Percentiles rank a stretch among this genome's conserved stretches.
Evolutionary conservation across 2,113 vertebrate genomes (phyloP).

Genomic region (Miniopterus natalensis): DNA sequence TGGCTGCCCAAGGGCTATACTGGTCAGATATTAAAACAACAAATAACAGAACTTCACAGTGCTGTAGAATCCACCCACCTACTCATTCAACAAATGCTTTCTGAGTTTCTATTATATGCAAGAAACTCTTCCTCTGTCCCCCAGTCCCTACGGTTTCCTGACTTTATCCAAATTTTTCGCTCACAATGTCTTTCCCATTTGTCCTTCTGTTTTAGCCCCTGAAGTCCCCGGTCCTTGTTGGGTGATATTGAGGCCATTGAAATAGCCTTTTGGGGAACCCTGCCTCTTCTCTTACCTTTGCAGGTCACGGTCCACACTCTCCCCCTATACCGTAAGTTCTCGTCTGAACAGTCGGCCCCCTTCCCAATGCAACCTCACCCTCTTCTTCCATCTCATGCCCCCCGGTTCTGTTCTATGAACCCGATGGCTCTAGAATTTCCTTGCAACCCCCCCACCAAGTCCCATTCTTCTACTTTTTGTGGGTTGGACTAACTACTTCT

Average conservation of each 20-base stretch:
- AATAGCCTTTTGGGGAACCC: background rate
- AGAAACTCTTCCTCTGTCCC: background rate
- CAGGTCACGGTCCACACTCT: accelerated
- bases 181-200: background rate
- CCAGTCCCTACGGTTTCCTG: background rate
- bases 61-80: background rate
- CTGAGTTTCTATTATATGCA: background rate
- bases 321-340: background rate
- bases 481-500: background rate
- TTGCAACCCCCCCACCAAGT: background rate
- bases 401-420: background rate
- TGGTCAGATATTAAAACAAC: background rate
- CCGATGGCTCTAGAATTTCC: background rate
- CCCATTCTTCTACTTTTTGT: background rate
- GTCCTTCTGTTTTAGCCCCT: background rate
- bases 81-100: background rate
- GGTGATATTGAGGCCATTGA: accelerated
- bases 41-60: background rate
- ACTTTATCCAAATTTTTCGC: background rate
- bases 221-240: background rate
- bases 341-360: too few relatives aligned
- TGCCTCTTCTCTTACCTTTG: background rate
- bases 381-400: background rate
- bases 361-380: background rate
- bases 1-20: background rate